Conservation (phyloP, 1,140 invertebrate genomes). For the Procambarus clarkii region DNA sequence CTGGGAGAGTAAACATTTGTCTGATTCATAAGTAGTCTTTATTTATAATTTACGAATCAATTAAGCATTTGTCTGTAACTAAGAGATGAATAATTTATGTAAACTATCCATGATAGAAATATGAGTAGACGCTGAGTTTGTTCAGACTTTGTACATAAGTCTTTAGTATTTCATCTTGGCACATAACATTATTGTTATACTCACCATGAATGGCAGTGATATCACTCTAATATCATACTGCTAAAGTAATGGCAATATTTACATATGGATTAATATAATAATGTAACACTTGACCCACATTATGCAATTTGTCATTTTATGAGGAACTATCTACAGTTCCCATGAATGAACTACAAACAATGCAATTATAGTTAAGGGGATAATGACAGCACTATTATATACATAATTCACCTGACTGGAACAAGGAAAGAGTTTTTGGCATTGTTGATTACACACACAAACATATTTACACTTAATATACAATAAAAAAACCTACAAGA, state of each 20-base stretch:
- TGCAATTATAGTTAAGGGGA: neutral
- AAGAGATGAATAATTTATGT: neutral
- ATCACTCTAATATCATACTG: neutral
- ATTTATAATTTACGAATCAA: no score
- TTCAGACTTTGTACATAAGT: conserved; percentile 31
- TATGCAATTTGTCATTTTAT: neutral
- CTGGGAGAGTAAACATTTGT: neutral
- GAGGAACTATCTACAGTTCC: neutral
- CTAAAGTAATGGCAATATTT: neutral
- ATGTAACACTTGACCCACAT: neutral
- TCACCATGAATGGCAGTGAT: neutral
- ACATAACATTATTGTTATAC: conserved; percentile 15
- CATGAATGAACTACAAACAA: neutral
- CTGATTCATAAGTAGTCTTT: neutral
- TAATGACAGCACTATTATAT: conserved; percentile 4
- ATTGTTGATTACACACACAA: neutral
- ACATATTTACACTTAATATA: no score
- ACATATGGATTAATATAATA: neutral
- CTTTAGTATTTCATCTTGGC: conserved; percentile 33
- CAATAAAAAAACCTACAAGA: no score
- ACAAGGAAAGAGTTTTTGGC: neutral
- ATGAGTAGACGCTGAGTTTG: conserved; percentile 9
- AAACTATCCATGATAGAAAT: neutral
- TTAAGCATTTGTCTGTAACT: no score
- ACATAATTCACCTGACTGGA: conserved; percentile 36